Evolutionary conservation across 2,113 vertebrate genomes (phyloP), one percentile per base, ranked within the genome.

Genomic region (Urocynchramus pylzowi): DNA sequence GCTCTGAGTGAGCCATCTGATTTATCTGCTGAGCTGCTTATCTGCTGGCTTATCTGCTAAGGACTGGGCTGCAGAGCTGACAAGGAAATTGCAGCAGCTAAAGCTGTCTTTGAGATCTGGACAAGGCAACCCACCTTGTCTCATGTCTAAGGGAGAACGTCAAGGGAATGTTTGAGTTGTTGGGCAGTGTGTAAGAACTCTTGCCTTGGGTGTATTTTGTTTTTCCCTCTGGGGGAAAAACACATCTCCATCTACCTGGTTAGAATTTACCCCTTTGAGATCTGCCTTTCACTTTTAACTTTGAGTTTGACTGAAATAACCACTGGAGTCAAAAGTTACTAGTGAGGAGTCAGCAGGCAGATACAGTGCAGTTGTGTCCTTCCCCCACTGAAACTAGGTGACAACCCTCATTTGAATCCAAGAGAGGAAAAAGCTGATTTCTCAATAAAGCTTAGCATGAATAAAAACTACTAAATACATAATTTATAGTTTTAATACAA

Each of bases 21-120:
- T 94, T 90, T 89, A 60, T 93, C 64, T 95, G 74, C 70, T 91
- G 87, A 94, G 84, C 92, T 95, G 74, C 88, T 97, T 87, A 95
- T 87, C 70, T 93, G 47, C 79, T 89, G 81, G 60, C 39, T 96
- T 90, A 93, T 67, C 86, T 1, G 2, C 78, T 86, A 50, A 84
- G 71, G 79, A 74, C 71, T 54, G 47, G 60, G 71, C 39, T 81
- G 68, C 76, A 64, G 90, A 91, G 54, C 75, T 93, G 82, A 49
- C 68, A 70, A 75, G 70, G 28, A 93, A 96, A 95, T 86, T 47
- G 47, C 49, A 74, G 30, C 42, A 65, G 39, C 67, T 86, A 61
- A 88, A 90, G 71, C 60, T 88, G 68, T 65, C 63, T 81, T 64
- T 90, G 67, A 70, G 54, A 41, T 80, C 33, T 69, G 68, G 70